Conservation (phyloP, 92 coral and sea anemone genomes). For the Actinostola sp. region DNA sequence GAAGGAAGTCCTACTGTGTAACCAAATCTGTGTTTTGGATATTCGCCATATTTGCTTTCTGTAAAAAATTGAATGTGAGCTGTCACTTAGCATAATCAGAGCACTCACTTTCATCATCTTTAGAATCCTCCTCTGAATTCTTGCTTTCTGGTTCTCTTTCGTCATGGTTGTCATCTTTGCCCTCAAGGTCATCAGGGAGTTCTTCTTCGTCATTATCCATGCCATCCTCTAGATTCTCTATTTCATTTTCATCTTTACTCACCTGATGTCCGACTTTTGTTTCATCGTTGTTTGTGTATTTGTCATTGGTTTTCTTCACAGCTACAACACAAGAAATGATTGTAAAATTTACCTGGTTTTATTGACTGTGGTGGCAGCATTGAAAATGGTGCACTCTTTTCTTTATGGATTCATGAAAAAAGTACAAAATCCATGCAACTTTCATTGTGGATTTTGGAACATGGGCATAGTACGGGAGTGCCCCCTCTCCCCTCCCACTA, state of each 20-base stretch:
- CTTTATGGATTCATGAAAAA: no score
- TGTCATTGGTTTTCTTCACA: conserved; percentile 10
- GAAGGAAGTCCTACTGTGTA: no score
- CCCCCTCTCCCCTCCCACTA: no score
- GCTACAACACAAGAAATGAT: conserved; percentile 5
- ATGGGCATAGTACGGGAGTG: no score
- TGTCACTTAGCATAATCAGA: background rate
- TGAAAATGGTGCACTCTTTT: no score
- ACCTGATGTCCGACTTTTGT: conserved; percentile 9
- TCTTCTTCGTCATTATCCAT: conserved; percentile 41
- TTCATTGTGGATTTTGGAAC: no score
- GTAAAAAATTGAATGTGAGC: no score
- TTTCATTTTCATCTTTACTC: conserved; percentile 34
- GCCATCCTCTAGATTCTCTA: conserved; percentile 28
- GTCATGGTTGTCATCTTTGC: conserved; percentile 11
- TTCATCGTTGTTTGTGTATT: conserved; percentile 17
- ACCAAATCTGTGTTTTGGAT: no score
- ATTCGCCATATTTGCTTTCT: no score
- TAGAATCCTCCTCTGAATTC: conserved; percentile 1
- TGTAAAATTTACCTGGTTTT: background rate
- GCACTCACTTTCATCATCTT: background rate
- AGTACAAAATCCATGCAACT: no score
- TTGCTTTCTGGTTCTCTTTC: conserved; percentile 13
- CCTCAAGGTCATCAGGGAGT: conserved; percentile 4
- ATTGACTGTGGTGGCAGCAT: no score